A percentile compares a stretch with the other conserved stretches of the same genome.
Conservation (phyloP, 2,797 vertebrate genomes). For the Pseudochirops cupreus region DNA sequence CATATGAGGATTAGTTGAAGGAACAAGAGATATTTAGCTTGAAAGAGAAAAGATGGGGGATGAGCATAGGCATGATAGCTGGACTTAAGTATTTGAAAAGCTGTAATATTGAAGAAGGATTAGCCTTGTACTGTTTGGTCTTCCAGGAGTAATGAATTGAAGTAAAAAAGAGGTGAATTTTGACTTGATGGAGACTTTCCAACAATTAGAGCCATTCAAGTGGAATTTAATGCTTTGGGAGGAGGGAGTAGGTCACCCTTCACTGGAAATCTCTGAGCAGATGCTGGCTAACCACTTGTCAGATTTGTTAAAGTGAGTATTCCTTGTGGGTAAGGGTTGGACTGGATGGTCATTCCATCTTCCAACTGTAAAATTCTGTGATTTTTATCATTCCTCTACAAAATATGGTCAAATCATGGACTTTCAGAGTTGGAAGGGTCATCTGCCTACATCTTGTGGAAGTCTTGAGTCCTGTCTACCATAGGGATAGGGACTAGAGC, state of each 20-base stretch:
- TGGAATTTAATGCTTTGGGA: neutral
- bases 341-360: neutral
- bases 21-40: neutral
- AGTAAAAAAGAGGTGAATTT: neutral
- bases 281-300: neutral
- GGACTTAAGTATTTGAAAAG: neutral
- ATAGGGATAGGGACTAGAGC: neutral
- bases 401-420: neutral
- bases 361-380: neutral
- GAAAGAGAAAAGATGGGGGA: neutral
- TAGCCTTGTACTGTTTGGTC: neutral
- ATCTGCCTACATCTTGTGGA: neutral
- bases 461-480: neutral
- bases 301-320: neutral
- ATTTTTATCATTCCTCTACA: neutral
- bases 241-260: neutral
- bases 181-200: neutral
- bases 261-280: neutral
- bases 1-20: neutral
- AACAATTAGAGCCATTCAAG: neutral
- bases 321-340: neutral
- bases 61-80: neutral
- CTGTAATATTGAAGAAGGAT: neutral
- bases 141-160: neutral
- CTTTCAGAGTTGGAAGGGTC: neutral